Percentiles rank a stretch among this genome's conserved stretches.
Conservation (phyloP, 2,888 invertebrate genomes). For the Agrochola macilenta region DNA sequence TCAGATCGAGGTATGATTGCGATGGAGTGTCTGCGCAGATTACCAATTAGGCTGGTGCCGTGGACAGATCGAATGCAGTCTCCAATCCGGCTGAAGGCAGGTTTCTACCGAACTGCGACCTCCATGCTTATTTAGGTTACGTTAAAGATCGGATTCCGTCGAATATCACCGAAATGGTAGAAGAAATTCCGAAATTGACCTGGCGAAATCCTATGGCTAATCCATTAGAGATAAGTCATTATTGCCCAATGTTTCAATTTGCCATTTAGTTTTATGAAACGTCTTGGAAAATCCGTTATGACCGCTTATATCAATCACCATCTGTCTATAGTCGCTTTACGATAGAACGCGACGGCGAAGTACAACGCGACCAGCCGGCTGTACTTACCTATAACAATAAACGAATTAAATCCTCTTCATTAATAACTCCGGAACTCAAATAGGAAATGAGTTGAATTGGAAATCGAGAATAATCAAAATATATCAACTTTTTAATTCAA, state of each 20-base stretch:
- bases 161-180: not conserved
- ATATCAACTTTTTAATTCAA: not conserved
- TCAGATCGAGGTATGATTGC: constrained; percentile 28
- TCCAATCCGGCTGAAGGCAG: not conserved
- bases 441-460: not conserved
- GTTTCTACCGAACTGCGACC: not conserved
- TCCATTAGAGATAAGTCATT: constrained; percentile 7
- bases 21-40: constrained; percentile 26
- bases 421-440: not conserved
- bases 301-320: constrained; percentile 30
- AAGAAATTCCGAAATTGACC: not conserved
- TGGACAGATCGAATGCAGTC: constrained; percentile 10
- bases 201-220: constrained; percentile 1
- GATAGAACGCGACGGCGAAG: no score
- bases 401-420: constrained; percentile 10
- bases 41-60: constrained; percentile 37
- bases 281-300: not conserved
- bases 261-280: constrained; percentile 5
- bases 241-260: not conserved
- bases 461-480: not conserved
- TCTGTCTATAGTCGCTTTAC: not conserved
- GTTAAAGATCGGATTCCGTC: not conserved
- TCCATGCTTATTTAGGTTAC: not conserved
- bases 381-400: not conserved
- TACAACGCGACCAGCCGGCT: not conserved